Evolutionary conservation across 2,113 vertebrate species (phyloP).

Genomic region (Mormyrus iriodes): DNA sequence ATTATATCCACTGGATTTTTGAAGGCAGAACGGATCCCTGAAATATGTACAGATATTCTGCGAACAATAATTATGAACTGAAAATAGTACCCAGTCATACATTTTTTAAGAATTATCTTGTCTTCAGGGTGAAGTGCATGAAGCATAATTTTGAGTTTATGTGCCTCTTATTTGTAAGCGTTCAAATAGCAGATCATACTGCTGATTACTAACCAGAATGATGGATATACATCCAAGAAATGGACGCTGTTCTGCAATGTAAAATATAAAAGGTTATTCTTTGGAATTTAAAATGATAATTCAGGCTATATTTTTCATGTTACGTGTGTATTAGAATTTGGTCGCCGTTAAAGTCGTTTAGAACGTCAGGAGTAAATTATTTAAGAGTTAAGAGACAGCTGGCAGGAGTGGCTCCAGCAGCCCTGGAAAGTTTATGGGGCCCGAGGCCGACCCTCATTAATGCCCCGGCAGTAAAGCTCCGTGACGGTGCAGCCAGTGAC

Average conservation of each 20-base stretch:
- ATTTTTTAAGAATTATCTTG: not conserved
- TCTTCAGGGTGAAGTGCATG: not conserved
- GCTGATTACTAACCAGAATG: not conserved
- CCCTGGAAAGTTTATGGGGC: slow-evolving; percentile 15
- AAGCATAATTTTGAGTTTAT: not conserved
- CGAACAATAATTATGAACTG: not conserved
- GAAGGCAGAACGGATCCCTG: not conserved
- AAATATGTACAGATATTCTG: not conserved
- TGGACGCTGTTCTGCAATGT: not conserved
- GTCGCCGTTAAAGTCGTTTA: not conserved
- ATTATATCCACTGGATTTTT: not conserved
- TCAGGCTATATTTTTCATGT: not conserved
- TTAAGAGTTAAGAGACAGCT: slow-evolving; percentile 14
- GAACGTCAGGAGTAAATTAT: slow-evolving; percentile 15
- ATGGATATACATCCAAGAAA: not conserved
- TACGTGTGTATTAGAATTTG: not conserved
- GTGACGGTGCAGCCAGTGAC: not conserved
- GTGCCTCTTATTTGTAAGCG: not conserved
- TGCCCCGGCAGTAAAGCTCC: slow-evolving; percentile 20
- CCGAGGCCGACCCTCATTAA: slow-evolving; percentile 28
- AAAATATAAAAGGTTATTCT: not conserved
- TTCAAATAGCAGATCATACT: not conserved
- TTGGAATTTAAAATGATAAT: slow-evolving; percentile 1
- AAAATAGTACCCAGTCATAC: not conserved
- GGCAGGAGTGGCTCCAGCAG: slow-evolving; percentile 18